Conservation (phyloP, 2,113 vertebrate genomes). For the Machaerirhynchus nigripectus region DNA sequence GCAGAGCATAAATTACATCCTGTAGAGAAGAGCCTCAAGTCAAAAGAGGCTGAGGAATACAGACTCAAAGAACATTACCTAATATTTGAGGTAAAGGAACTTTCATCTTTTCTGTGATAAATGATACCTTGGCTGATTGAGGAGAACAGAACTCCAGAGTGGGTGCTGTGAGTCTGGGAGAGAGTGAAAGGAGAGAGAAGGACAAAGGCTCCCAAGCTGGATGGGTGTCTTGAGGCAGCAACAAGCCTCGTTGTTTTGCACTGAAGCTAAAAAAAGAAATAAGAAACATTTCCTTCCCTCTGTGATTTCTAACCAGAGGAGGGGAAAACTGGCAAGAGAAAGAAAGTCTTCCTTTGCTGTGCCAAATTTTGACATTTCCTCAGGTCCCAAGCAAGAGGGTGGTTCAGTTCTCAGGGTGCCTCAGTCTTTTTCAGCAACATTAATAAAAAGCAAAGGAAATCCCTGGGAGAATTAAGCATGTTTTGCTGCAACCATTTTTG, state of each 20-base stretch:
- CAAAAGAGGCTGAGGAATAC: constrained; percentile 91
- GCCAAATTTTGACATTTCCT: background rate
- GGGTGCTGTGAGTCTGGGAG: background rate
- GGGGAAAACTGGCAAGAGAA: background rate
- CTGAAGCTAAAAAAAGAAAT: background rate
- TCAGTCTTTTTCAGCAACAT: background rate
- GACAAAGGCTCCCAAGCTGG: background rate
- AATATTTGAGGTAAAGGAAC: constrained; percentile 87
- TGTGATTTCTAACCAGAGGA: background rate
- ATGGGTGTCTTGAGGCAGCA: background rate
- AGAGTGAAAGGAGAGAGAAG: background rate
- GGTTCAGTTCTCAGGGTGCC: background rate
- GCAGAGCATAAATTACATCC: constrained; percentile 88
- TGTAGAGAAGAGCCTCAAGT: constrained; percentile 84
- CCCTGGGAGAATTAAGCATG: background rate
- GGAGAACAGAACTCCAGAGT: background rate
- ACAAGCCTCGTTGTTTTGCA: background rate
- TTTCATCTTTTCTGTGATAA: constrained; percentile 30
- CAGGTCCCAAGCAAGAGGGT: background rate
- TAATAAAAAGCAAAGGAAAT: background rate
- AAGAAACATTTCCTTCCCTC: background rate
- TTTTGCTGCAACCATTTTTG: background rate
- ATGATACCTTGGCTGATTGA: background rate
- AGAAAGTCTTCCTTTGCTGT: background rate
- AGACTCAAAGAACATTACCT: constrained; percentile 97